A percentile compares a stretch with the other conserved stretches of the same genome.
Evolutionary conservation across 2,113 vertebrate genomes (phyloP).

Genomic region (Bucco capensis): DNA sequence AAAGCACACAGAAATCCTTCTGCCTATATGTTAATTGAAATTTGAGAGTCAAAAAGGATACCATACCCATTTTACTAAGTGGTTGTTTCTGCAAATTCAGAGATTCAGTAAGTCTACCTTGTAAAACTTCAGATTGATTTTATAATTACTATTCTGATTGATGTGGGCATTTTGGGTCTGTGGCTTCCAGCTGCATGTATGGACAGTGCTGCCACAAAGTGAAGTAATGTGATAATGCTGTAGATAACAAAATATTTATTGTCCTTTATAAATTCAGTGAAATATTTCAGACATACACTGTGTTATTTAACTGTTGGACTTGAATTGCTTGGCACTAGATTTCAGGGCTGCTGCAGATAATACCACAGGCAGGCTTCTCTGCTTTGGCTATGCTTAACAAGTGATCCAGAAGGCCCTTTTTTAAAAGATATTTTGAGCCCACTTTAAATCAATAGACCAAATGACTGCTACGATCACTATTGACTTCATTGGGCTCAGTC

Average conservation of each 20-base stretch:
- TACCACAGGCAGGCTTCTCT: background rate
- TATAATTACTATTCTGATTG: background rate
- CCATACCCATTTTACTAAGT: background rate
- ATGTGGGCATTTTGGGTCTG: background rate
- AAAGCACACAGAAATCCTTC: background rate
- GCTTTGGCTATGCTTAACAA: background rate
- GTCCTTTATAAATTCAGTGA: background rate
- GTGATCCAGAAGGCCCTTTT: background rate
- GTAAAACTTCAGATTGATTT: background rate
- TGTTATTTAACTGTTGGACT: background rate
- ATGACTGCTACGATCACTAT: background rate
- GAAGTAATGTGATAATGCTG: background rate
- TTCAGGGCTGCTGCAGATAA: background rate
- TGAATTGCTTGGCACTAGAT: background rate
- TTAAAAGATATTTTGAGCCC: background rate
- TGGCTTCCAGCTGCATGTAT: background rate
- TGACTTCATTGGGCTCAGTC: background rate
- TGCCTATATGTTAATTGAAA: background rate
- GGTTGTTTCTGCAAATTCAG: background rate
- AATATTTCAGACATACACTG: background rate
- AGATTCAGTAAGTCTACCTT: background rate
- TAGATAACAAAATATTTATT: background rate
- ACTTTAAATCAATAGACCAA: constrained; percentile 9
- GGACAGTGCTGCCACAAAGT: background rate
- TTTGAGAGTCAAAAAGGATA: background rate